Base-by-base conservation (phyloP, 2,888 invertebrate species). In the Tinea trinotella region DNA sequence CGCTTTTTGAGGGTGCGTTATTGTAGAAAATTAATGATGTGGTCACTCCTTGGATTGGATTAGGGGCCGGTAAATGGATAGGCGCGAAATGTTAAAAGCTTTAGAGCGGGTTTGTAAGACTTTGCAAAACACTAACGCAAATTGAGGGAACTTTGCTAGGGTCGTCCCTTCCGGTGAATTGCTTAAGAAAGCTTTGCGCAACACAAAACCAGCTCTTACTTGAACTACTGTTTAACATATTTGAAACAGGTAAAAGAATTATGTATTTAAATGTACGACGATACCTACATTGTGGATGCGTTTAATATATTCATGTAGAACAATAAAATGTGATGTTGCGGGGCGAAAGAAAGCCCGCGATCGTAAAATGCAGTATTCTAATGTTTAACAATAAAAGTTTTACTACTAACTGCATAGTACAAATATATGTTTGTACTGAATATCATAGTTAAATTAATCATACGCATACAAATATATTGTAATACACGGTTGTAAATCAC, bases 21-120 rank as follows among this genome's bases (percentile, higher is more conserved):
- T 80, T 75, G 82, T 76, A 68, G 73, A 71, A 76, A 84, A 85
- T 84, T 84, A 84, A 85, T 85, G 85, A 83, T 74, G 78, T 82
- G 84, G 84, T 84, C 84, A 84, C 75, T 61, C 74, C 73, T 74
- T 62, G 70, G 68, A 82, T 83, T 80, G 78, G 77, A 79, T 82
- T 79, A 79, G 74, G 80, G 68, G 61, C 61, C 65, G 62, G 64
- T 62, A 64, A 66, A 68, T 65, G 63, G 66, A 66, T 64, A 62
- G 62, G 69, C 60, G 74, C 66, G 71, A 76, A 74, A 76, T 70
- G 74, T 68, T 82, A 80, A 83, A 80, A 83, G 77, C 76, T 71
- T 75, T 68, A 69, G 15, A 68, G 71, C 66, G 72, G 71, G 72
- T 71, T 71, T 76, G 68, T 71, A 70, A 60, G 74, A 24, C 34